Evolutionary conservation across 2,888 invertebrate genomes (phyloP).

Genomic region (Hedya salicella): DNA sequence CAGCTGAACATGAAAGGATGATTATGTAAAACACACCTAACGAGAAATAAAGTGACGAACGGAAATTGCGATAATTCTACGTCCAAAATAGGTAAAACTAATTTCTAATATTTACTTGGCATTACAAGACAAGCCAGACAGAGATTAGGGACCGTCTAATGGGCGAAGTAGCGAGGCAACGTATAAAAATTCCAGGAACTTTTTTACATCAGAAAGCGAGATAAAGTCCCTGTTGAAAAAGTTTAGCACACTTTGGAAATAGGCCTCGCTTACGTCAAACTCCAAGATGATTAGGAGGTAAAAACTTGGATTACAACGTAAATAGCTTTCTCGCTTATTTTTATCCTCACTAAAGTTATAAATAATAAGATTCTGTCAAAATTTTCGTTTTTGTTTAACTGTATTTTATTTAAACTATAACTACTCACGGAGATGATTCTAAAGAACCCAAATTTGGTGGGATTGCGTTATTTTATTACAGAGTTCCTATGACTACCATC

Average conservation of each 20-base stretch:
- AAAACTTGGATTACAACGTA: conserved; percentile 14
- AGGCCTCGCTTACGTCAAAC: conserved; percentile 23
- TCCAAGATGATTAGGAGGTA: conserved; percentile 18
- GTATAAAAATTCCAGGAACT: conserved; percentile 7
- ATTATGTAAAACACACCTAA: background rate
- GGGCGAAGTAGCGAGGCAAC: conserved; percentile 13
- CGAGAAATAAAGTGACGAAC: background rate
- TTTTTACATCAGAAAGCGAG: conserved; percentile 22
- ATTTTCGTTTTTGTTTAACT: too few relatives aligned
- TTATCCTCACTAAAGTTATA: conserved; percentile 2
- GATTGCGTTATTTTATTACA: too few relatives aligned
- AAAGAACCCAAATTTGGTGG: too few relatives aligned
- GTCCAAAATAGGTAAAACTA: too few relatives aligned
- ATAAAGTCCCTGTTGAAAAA: conserved; percentile 25
- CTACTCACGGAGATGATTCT: too few relatives aligned
- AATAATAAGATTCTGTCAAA: too few relatives aligned
- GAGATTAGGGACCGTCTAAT: conserved; percentile 20
- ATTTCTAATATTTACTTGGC: background rate
- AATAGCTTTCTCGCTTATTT: conserved; percentile 15
- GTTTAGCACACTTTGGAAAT: conserved; percentile 22
- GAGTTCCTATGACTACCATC: too few relatives aligned
- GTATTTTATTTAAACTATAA: too few relatives aligned
- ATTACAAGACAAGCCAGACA: background rate
- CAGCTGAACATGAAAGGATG: too few relatives aligned
- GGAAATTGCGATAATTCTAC: too few relatives aligned